Evolutionary conservation across 1,140 invertebrate genomes (phyloP).

Genomic region (Meloidogyne hapla): DNA sequence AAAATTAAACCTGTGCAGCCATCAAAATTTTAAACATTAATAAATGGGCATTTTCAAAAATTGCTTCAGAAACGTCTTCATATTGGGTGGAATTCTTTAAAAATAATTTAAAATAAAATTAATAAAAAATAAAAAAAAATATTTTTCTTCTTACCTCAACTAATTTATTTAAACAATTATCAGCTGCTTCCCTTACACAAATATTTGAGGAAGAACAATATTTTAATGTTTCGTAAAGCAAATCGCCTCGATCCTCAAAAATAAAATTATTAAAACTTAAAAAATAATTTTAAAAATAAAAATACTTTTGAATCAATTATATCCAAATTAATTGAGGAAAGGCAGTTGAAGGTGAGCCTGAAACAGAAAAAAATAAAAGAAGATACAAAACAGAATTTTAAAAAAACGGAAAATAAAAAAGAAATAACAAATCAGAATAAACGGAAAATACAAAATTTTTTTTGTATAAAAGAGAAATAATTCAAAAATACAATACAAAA

Average conservation of each 20-base stretch:
- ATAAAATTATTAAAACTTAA: neutral
- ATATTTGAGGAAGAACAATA: conserved; percentile 37
- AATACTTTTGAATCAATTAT: neutral
- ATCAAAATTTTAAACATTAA: conserved; percentile 42
- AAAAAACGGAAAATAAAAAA: no score
- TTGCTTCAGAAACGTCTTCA: conserved; percentile 24
- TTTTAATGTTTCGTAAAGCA: conserved; percentile 39
- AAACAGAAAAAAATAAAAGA: neutral
- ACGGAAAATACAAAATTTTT: no score
- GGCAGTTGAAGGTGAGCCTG: conserved; percentile 10
- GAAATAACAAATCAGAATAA: no score
- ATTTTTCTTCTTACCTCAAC: conserved; percentile 19
- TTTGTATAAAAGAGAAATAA: no score
- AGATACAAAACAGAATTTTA: neutral
- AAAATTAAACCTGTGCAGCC: conserved; percentile 26
- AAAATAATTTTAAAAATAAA: neutral
- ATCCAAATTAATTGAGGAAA: conserved; percentile 3
- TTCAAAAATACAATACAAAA: no score
- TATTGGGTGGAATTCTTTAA: conserved; percentile 9
- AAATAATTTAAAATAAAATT: conserved; percentile 2
- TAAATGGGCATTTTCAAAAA: conserved; percentile 24
- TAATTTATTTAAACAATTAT: conserved; percentile 4
- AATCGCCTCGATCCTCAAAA: conserved; percentile 31
- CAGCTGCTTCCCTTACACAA: conserved; percentile 28
- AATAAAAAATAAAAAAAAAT: conserved; percentile 6